phyloP scores from a whole-genome alignment of 2,888 invertebrate species.

The Anoncus sp. region DNA sequence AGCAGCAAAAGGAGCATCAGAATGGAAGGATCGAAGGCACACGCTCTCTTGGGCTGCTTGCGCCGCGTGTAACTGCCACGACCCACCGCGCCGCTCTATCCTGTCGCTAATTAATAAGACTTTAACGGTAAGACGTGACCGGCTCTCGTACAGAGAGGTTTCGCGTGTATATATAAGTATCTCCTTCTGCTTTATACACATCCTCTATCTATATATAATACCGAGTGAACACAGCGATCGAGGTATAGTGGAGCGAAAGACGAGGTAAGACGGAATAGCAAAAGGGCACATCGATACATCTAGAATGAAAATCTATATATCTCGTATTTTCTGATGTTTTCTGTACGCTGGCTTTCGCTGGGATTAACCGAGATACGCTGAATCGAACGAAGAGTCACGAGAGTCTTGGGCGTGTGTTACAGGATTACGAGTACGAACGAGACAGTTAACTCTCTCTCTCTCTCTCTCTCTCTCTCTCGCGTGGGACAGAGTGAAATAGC shows the following conservation, averaged over 20 bases:
- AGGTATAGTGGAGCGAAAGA: background rate
- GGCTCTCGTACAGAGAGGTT: constrained; percentile 44
- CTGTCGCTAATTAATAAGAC: constrained; percentile 72
- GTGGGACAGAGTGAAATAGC: constrained; percentile 26
- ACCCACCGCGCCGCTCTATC: constrained; percentile 66
- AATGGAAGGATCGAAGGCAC: constrained; percentile 53
- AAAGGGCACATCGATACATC: constrained; percentile 10
- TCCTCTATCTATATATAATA: background rate
- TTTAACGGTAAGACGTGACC: constrained; percentile 69
- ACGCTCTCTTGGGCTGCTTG: constrained; percentile 48
- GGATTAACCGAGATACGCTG: constrained; percentile 5
- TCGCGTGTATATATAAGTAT: constrained; percentile 53
- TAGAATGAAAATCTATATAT: constrained; percentile 2
- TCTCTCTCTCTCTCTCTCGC: background rate
- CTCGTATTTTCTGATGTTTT: constrained; percentile 31
- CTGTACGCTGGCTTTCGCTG: background rate
- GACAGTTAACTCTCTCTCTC: background rate
- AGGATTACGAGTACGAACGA: constrained; percentile 35
- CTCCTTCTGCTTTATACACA: constrained; percentile 3
- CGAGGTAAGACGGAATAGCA: constrained; percentile 12
- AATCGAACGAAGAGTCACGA: constrained; percentile 32
- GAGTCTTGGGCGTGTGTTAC: constrained; percentile 19
- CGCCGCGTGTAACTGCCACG: constrained; percentile 62
- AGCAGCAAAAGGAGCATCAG: constrained; percentile 40
- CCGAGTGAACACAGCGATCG: constrained; percentile 4